These are phyloP conservation scores for Synanthedon vespiformis DNA, from an alignment of 2,888 invertebrate genomes.

Conservation along the genomic window DNA sequence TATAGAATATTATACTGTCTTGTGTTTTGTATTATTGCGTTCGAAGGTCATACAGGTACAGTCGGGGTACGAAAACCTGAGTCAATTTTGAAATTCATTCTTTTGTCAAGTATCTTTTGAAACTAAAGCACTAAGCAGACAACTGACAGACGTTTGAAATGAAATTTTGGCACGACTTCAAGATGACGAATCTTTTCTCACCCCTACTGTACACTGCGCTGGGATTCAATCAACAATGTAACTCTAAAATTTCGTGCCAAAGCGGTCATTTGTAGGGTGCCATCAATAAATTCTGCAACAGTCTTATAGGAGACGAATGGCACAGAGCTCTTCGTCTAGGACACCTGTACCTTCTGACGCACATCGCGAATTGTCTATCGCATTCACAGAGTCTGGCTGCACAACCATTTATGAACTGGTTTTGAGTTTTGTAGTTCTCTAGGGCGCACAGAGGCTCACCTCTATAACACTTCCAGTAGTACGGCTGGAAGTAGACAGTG, in stretches of 20 bases:
- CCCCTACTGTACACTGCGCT: too few species aligned
- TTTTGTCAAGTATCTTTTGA: too few species aligned
- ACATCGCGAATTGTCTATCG: slow-evolving; percentile 82
- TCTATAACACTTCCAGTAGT: slow-evolving; percentile 87
- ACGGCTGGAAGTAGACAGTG: slow-evolving; percentile 87
- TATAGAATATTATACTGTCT: too few species aligned
- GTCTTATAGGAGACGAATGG: slow-evolving; percentile 77
- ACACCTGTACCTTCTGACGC: slow-evolving; percentile 80
- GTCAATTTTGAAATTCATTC: too few species aligned
- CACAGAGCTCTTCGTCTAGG: slow-evolving; percentile 80
- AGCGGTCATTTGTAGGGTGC: slow-evolving; percentile 10
- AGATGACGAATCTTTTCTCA: too few species aligned
- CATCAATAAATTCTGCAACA: slow-evolving; percentile 81
- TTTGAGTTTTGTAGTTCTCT: slow-evolving; percentile 41
- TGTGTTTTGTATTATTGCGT: too few species aligned
- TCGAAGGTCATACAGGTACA: too few species aligned
- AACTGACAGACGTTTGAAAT: too few species aligned
- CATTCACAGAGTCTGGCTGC: slow-evolving; percentile 86
- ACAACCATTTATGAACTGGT: slow-evolving; percentile 70
- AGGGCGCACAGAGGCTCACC: slow-evolving; percentile 83
- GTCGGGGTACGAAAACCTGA: too few species aligned
- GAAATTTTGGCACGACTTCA: too few species aligned
- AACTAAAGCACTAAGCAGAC: too few species aligned
- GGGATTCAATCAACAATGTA: slow-evolving; percentile 13
- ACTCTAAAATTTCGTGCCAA: too few species aligned